Evolutionary conservation across 2,113 vertebrate species (phyloP).

Genomic region (Gymnogyps californianus): DNA sequence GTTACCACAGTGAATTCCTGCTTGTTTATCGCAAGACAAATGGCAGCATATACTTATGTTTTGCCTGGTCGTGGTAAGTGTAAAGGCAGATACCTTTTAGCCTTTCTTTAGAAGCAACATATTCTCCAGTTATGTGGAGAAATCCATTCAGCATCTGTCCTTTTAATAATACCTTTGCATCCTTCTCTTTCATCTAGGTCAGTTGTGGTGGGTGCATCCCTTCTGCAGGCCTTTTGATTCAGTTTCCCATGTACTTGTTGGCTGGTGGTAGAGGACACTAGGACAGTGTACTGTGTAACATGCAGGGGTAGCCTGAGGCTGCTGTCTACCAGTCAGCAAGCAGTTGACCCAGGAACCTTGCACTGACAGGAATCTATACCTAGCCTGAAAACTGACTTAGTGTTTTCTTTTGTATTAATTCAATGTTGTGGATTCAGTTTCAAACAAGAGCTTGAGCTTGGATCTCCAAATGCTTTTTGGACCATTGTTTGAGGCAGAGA

Average conservation of each 20-base stretch:
- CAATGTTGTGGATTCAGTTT: not conserved
- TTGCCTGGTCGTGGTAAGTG: not conserved
- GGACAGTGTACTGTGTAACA: not conserved
- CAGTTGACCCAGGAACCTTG: not conserved
- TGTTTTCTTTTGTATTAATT: not conserved
- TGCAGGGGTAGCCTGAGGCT: not conserved
- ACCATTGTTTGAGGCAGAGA: not conserved
- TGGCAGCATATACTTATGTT: not conserved
- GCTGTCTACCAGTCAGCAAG: not conserved
- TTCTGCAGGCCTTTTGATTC: not conserved
- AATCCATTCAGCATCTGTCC: not conserved
- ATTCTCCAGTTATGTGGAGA: not conserved
- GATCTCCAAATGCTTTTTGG: not conserved
- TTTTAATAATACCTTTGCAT: not conserved
- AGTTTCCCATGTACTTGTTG: not conserved
- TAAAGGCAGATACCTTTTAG: not conserved
- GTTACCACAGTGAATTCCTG: not conserved
- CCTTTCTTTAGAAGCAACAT: not conserved
- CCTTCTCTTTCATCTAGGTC: not conserved
- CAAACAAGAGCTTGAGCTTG: not conserved
- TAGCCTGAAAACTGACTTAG: not conserved
- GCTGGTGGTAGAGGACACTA: not conserved
- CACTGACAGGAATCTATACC: not conserved
- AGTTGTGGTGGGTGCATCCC: not conserved
- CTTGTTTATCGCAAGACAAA: not conserved